phyloP scores from a whole-genome alignment of 2,797 vertebrate species.

The Myiotriccus ornatus region DNA sequence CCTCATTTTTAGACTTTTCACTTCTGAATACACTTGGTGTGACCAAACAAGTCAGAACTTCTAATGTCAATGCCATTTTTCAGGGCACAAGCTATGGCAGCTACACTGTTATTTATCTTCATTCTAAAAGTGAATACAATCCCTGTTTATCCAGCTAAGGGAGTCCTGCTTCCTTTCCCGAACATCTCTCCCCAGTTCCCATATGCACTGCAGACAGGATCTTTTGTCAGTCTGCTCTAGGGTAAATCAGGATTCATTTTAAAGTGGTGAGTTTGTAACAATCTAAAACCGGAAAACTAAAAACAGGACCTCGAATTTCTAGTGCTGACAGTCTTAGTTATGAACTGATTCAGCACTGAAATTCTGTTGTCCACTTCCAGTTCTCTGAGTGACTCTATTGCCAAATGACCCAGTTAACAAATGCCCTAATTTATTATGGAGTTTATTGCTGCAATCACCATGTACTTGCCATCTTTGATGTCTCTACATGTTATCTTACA shows the following conservation, averaged over 20 bases:
- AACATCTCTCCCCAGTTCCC: background rate
- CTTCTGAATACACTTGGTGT: background rate
- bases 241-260: background rate
- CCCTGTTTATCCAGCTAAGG: background rate
- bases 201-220: fast-evolving
- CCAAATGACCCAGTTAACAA: background rate
- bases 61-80: background rate
- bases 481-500: background rate
- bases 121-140: background rate
- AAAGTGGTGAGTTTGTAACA: background rate
- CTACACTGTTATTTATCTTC: background rate
- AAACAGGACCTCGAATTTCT: background rate
- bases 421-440: background rate
- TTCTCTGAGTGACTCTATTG: background rate
- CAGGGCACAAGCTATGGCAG: background rate
- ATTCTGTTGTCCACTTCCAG: background rate
- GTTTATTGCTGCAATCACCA: background rate
- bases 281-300: background rate
- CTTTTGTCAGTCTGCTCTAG: fast-evolving
- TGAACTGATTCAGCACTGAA: background rate
- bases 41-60: background rate
- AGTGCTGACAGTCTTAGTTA: background rate
- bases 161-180: background rate
- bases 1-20: background rate
- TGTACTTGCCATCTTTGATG: background rate